Evolutionary conservation across 2,113 vertebrate genomes (phyloP).

Genomic region (Centropristis striata): DNA sequence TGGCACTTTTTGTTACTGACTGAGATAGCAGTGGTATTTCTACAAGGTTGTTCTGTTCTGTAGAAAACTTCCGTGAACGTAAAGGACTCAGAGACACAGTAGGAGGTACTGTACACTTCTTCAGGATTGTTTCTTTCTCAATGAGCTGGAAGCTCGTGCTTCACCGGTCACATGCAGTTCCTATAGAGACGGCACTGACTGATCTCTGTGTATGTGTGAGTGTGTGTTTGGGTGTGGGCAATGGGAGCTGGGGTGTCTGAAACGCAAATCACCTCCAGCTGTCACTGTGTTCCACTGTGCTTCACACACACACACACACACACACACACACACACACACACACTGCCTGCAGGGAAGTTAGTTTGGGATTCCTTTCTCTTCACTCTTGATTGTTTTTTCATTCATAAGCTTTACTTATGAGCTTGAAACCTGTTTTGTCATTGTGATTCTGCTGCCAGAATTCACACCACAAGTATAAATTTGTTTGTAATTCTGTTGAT

Average conservation of each 20-base stretch:
- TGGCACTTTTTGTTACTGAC: background rate
- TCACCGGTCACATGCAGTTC: constrained; percentile 56
- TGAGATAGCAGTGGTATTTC: background rate
- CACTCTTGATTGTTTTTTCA: constrained; percentile 6
- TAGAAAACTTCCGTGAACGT: background rate
- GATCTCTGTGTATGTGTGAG: constrained; percentile 37
- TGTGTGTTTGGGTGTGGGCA: constrained; percentile 46
- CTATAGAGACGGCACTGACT: constrained; percentile 56
- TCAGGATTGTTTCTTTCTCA: constrained; percentile 13
- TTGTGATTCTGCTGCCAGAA: background rate
- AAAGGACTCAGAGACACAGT: background rate
- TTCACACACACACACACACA: constrained; percentile 1
- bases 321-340: constrained; percentile 31
- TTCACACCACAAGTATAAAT: background rate
- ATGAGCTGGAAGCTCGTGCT: constrained; percentile 47
- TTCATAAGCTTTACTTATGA: background rate
- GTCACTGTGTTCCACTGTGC: constrained; percentile 36
- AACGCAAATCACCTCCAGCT: constrained; percentile 67
- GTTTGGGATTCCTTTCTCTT: background rate
- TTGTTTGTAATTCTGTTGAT: background rate
- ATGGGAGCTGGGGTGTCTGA: constrained; percentile 32
- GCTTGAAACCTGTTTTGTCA: background rate
- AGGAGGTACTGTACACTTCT: background rate
- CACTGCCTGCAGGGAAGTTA: background rate
- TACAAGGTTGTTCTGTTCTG: background rate